Evolutionary conservation across 2,113 vertebrate species (phyloP).

Genomic region (Aspiorhynchus laticeps): DNA sequence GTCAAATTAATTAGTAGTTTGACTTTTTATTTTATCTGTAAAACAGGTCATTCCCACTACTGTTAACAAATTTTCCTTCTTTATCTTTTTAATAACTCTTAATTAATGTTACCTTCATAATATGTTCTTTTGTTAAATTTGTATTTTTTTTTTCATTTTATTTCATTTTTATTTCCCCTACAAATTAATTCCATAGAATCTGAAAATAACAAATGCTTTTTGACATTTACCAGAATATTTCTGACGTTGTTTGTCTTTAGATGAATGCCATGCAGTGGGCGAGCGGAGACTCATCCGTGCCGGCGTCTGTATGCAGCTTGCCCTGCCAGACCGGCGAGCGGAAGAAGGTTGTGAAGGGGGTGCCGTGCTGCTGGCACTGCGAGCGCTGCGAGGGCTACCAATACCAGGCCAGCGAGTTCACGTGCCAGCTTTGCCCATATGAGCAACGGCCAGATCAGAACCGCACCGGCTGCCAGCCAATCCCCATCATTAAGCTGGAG

Average conservation of each 20-base stretch:
- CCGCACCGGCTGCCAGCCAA: slow-evolving; percentile 88
- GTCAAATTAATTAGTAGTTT: not conserved
- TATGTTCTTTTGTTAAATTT: not conserved
- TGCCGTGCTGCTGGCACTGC: slow-evolving; percentile 96
- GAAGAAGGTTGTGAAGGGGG: slow-evolving; percentile 95
- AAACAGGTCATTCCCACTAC: not conserved
- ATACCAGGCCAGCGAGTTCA: slow-evolving; percentile 89
- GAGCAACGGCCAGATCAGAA: slow-evolving; percentile 87
- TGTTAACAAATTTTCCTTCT: not conserved
- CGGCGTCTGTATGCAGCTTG: slow-evolving; percentile 89
- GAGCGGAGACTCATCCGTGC: slow-evolving; percentile 75
- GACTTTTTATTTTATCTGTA: not conserved
- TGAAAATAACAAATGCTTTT: not conserved
- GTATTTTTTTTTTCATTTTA: not conserved
- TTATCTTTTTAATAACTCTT: not conserved
- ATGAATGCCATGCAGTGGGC: slow-evolving; percentile 90
- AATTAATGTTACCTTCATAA: too few species aligned
- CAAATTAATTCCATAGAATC: not conserved
- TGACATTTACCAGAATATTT: slow-evolving; percentile 5
- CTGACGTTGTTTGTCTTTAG: slow-evolving; percentile 68
- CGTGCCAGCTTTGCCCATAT: slow-evolving; percentile 90
- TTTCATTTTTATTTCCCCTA: not conserved
- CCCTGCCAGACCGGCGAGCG: slow-evolving; percentile 90
- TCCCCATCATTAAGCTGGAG: slow-evolving; percentile 93
- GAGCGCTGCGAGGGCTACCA: slow-evolving; percentile 96